Base-by-base conservation (phyloP, 2,888 invertebrate genomes). In the Ptychoptera albimana region DNA sequence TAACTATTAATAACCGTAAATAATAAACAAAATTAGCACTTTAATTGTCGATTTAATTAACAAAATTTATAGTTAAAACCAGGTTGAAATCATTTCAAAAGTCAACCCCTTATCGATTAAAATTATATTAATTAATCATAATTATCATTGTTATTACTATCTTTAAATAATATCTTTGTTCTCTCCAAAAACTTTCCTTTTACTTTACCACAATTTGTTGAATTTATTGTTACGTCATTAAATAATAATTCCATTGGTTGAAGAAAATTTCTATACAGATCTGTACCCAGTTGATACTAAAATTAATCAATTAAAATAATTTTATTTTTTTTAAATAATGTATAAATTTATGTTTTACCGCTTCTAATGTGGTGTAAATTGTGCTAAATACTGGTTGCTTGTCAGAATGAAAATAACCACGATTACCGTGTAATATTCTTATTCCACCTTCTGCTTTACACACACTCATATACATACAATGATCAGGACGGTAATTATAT, bases 391-490 rank as follows among this genome's bases (percentile, higher is more conserved):
- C 76, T 1, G 88, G 87, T 56, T 92, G 88, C 60, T 85, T 89
- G 50, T 81, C 73, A 0, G 77, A 79, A 61, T 89, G 87, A 64
- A 92, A 93, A 43, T 82, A 83, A 4, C 81, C 77, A 43, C 94
- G 72, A 54, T 85, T 91, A 34, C 92, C 94, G 60, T 96, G 96
- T 39, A 94, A 60, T 8, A 94, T 73, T 49, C 77, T 73, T n/a
- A 86, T 79, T 2, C 93, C 94, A 31, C 54, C 48, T 6, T 67
- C 60, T 12, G 55, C 55, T 40, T 76, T 72, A 62, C 94, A 94
- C 5, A 86, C 82, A 59, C 82, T 86, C 66, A 83, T 85, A 59
- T 94, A 96, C 84, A 89, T 88, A 64, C 96, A 96, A 64, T 94
- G 94, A 67, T 96, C 94, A 2, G 92, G 82, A 41, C 94, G 78